These are phyloP conservation scores for Leistus spinibarbis DNA, from an alignment of 2,888 invertebrate genomes.

Conservation along the genomic window DNA sequence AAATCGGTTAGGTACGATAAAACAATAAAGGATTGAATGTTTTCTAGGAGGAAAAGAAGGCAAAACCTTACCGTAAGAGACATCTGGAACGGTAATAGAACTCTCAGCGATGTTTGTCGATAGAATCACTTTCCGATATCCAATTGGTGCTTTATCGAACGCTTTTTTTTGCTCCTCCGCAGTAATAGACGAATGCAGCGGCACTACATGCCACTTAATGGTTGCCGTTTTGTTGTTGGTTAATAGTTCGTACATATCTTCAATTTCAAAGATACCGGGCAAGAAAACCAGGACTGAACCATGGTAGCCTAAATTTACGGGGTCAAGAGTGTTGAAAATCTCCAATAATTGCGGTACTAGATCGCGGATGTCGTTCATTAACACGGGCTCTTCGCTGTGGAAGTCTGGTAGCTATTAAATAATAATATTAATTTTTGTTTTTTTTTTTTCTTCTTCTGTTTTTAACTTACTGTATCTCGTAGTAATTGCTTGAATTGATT, in stretches of 20 bases:
- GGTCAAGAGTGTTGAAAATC: constrained; percentile 70
- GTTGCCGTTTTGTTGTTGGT: constrained; percentile 16
- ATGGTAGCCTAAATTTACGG: constrained; percentile 46
- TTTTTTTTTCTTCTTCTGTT: no score
- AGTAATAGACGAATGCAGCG: constrained; percentile 70
- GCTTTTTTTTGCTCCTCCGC: constrained; percentile 68
- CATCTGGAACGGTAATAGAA: constrained; percentile 88
- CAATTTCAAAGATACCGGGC: constrained; percentile 87
- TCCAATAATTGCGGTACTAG: constrained; percentile 61
- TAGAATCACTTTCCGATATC: constrained; percentile 80
- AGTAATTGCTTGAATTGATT: constrained; percentile 55
- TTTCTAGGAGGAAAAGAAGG: no score
- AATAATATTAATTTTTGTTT: neutral
- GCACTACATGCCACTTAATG: constrained; percentile 53
- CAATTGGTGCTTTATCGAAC: constrained; percentile 66
- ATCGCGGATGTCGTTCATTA: constrained; percentile 51
- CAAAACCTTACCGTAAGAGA: constrained; percentile 73
- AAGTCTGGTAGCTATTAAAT: constrained; percentile 62
- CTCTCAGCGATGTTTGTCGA: constrained; percentile 93
- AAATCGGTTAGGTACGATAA: no score
- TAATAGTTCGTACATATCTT: constrained; percentile 65
- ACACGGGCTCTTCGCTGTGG: constrained; percentile 63
- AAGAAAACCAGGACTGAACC: constrained; percentile 85
- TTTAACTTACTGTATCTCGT: no score
- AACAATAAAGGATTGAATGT: no score